Evolutionary conservation across 2,113 vertebrate genomes (phyloP), one percentile per base, ranked within the genome.

Genomic region (Lasiurus borealis): DNA sequence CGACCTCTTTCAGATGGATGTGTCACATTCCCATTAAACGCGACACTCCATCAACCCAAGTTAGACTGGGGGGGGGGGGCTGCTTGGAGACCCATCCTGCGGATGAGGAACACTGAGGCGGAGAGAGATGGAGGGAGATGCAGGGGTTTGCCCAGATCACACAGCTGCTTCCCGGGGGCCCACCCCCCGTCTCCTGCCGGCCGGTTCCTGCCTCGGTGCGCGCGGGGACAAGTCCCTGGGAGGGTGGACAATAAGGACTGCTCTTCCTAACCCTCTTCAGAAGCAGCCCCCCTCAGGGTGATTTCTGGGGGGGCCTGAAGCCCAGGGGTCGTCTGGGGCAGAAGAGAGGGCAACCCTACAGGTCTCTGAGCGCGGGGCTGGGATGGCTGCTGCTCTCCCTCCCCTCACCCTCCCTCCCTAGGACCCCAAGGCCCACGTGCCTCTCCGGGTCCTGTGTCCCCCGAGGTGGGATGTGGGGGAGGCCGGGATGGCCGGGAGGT

Each of bases 401-500:
- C 25, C 80, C n/a, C n/a, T n/a, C n/a, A n/a, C n/a, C n/a, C 57
- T 54, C 11, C 1, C 0, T 3, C 31, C 5, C 36, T 14, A 12
- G 44, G 52, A 14, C 40, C 34, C 21, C 0, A 6, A 8, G 1
- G 52, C 80, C 27, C 40, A 69, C 1, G 23, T 54, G 7, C 48
- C 27, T 54, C 34, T 75, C 21, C 14, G 7, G 13, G 13, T 68
- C 16, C 40, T 25, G 40, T 68, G 68, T 8, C 50, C 71, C 85
- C 18, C 5, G 31, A 66, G 16, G 16, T 13, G 21, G 27, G 31
- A 2, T 2, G 18, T 27, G 3, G 54, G 15, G 34, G 13, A 23
- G 8, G 29, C 54, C 54, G 3, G 1, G 1, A 21, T 0, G 0
- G 50, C 52, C 72, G 25, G 40, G 29, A 16, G 44, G 64, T 8